Conservation (phyloP, 92 coral and sea anemone species). For the Epizoanthus fatuus region DNA sequence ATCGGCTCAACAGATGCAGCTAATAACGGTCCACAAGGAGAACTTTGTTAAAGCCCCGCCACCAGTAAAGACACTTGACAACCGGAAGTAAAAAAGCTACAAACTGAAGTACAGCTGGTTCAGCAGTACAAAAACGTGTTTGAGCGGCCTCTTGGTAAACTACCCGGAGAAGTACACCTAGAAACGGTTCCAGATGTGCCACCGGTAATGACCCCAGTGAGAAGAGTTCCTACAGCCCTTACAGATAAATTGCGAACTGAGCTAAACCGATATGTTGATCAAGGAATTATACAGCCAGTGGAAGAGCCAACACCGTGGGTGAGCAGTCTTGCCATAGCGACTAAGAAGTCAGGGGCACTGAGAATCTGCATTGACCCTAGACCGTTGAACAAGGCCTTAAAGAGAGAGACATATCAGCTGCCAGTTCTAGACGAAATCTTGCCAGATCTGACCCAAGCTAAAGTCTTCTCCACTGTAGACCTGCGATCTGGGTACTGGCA, state of each 20-base stretch:
- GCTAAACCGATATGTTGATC: conserved; percentile 6
- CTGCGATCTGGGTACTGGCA: conserved; percentile 65
- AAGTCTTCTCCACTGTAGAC: conserved; percentile 39
- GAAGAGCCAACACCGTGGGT: conserved; percentile 74
- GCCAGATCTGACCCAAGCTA: conserved; percentile 28
- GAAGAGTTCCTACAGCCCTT: conserved; percentile 60
- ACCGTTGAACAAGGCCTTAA: conserved; percentile 55
- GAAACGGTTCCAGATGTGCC: conserved; percentile 15
- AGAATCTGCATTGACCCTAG: too few species aligned
- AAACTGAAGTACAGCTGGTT: conserved; percentile 38
- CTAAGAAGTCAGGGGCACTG: conserved; percentile 65
- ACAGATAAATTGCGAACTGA: conserved; percentile 44
- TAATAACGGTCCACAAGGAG: conserved; percentile 56
- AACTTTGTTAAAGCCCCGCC: conserved; percentile 21
- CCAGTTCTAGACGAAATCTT: conserved; percentile 38
- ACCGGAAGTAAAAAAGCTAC: conserved; percentile 12
- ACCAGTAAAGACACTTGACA: neutral
- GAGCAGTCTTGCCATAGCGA: conserved; percentile 50
- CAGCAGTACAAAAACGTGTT: conserved; percentile 48
- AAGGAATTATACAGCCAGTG: conserved; percentile 45
- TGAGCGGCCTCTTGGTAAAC: conserved; percentile 45
- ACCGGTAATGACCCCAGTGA: conserved; percentile 51
- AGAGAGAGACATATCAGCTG: conserved; percentile 44
- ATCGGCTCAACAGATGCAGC: conserved; percentile 58
- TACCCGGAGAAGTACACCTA: conserved; percentile 53